phyloP scores from a whole-genome alignment of 2,888 invertebrate species.

The Halictus quadricinctus region DNA sequence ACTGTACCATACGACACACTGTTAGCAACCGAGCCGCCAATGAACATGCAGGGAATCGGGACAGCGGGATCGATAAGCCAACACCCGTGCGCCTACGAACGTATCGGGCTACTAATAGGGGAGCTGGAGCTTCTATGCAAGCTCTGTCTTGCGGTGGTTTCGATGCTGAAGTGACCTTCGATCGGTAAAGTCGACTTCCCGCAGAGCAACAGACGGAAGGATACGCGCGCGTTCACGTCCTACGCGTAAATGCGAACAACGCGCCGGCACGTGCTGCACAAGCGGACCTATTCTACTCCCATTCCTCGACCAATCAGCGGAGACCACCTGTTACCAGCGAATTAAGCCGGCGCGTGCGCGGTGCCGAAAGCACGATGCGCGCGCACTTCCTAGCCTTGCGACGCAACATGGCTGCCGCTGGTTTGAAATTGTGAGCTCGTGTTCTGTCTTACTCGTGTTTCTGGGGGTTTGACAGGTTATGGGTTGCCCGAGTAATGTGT shows the following conservation, averaged over 20 bases:
- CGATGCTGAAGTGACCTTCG: slow-evolving; percentile 49
- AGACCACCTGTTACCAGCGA: slow-evolving; percentile 81
- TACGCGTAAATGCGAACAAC: slow-evolving; percentile 69
- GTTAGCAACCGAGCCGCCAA: slow-evolving; percentile 61
- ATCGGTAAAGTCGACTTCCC: slow-evolving; percentile 53
- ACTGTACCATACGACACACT: slow-evolving; percentile 61
- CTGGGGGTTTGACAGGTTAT: too few species aligned
- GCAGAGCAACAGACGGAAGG: slow-evolving; percentile 18
- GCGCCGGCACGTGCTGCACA: slow-evolving; percentile 63
- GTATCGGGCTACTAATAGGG: slow-evolving; percentile 47
- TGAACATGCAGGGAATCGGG: slow-evolving; percentile 61
- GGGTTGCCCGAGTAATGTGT: too few species aligned
- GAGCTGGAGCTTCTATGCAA: not conserved
- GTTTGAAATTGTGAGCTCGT: slow-evolving; percentile 15
- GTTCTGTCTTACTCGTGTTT: not conserved
- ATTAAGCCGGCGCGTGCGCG: slow-evolving; percentile 64
- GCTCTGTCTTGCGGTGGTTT: not conserved
- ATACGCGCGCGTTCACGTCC: slow-evolving; percentile 63
- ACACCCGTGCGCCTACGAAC: slow-evolving; percentile 65
- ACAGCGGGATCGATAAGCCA: slow-evolving; percentile 70
- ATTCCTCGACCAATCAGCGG: slow-evolving; percentile 77
- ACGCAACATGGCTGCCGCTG: not conserved
- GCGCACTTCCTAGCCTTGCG: slow-evolving; percentile 34
- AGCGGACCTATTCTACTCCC: slow-evolving; percentile 33
- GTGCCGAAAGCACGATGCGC: slow-evolving; percentile 35